These are phyloP conservation scores for Neodiprion virginianus DNA, from an alignment of 1,140 invertebrate species.

Conservation along the genomic window DNA sequence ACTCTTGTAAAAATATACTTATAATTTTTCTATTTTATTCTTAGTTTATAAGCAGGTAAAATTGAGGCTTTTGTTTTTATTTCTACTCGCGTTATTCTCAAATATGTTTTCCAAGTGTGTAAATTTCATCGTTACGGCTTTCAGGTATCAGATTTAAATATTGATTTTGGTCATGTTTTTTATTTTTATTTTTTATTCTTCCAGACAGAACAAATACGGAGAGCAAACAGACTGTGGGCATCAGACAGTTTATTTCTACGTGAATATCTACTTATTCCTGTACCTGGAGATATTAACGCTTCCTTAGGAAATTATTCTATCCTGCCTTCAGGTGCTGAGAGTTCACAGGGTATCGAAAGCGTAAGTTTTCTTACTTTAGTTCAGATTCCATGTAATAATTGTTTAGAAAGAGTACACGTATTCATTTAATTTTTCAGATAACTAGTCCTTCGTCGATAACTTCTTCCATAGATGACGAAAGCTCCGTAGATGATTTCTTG, in stretches of 20 bases:
- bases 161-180: background rate
- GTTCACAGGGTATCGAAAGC: slow-evolving; percentile 30
- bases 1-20: too few relatives aligned
- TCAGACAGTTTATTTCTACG: slow-evolving; percentile 88
- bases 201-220: slow-evolving; percentile 89
- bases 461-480: slow-evolving; percentile 68
- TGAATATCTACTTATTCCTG: slow-evolving; percentile 81
- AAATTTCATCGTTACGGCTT: too few relatives aligned
- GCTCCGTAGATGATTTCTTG: slow-evolving; percentile 81
- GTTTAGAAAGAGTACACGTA: background rate
- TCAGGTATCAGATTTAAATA: too few relatives aligned
- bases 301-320: slow-evolving; percentile 60
- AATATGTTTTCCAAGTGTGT: too few relatives aligned
- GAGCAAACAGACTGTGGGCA: slow-evolving; percentile 86
- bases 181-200: slow-evolving; percentile 45
- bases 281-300: slow-evolving; percentile 68
- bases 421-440: slow-evolving; percentile 39
- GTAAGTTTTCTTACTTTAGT: slow-evolving; percentile 27
- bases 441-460: slow-evolving; percentile 53
- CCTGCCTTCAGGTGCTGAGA: slow-evolving; percentile 36
- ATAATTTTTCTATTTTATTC: too few relatives aligned
- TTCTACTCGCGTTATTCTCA: too few relatives aligned
- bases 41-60: too few relatives aligned
- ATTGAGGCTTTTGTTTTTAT: too few relatives aligned
- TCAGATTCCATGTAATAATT: background rate